phyloP scores from a whole-genome alignment of 2,888 invertebrate genomes.

The Vesta saturnalis region DNA sequence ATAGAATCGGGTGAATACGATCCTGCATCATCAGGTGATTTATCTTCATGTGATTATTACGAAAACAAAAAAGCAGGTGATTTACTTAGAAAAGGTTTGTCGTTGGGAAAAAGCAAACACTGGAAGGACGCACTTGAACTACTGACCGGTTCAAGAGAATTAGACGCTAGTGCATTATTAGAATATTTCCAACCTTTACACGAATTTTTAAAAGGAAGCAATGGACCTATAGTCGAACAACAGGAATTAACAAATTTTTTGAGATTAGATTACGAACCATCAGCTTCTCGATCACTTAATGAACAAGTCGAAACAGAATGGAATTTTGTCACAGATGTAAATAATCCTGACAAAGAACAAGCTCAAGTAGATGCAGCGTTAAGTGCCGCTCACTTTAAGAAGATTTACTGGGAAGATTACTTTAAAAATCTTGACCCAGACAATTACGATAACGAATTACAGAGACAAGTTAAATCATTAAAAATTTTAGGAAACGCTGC shows the following conservation, averaged over 20 bases:
- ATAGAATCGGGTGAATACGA: conserved; percentile 70
- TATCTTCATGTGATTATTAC: conserved; percentile 79
- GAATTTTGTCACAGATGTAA: conserved; percentile 12
- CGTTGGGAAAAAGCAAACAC: conserved; percentile 63
- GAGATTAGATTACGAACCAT: conserved; percentile 8
- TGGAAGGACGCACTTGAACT: conserved; percentile 69
- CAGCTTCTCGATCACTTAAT: neutral
- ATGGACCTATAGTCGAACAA: conserved; percentile 45
- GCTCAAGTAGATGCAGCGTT: conserved; percentile 14
- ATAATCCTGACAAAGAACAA: conserved; percentile 15
- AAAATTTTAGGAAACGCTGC: conserved; percentile 60
- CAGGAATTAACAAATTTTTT: conserved; percentile 52
- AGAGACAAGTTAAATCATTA: conserved; percentile 60
- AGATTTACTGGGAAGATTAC: conserved; percentile 55
- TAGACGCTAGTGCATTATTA: conserved; percentile 65
- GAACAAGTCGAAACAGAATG: conserved; percentile 9
- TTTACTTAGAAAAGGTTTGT: conserved; percentile 62
- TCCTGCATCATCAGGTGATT: conserved; percentile 63
- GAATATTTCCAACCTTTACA: conserved; percentile 69
- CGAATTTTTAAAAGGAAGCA: conserved; percentile 62
- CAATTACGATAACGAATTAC: conserved; percentile 53
- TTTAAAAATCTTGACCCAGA: conserved; percentile 49
- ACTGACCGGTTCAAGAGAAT: conserved; percentile 66
- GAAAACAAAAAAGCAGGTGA: conserved; percentile 73
- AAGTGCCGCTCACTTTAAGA: conserved; percentile 50